Percentiles rank a stretch among this genome's conserved stretches.
Conservation (phyloP, 2,113 vertebrate genomes). For the Amblyornis subalaris region DNA sequence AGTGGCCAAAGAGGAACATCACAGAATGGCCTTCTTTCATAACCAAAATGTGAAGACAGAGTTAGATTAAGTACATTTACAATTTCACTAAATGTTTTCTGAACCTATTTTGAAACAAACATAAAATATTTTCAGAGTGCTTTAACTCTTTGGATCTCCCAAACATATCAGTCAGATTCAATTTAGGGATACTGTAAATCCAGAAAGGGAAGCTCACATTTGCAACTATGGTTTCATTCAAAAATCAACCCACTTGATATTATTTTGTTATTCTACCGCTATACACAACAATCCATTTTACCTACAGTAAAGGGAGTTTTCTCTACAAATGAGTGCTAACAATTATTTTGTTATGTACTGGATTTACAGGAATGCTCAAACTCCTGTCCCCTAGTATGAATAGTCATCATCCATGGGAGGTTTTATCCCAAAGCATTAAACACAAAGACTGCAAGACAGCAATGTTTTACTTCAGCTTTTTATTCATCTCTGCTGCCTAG, state of each 20-base stretch:
- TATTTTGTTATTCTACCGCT: not conserved
- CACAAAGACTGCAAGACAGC: not conserved
- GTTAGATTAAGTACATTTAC: not conserved
- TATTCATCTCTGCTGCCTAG: not conserved
- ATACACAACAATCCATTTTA: not conserved
- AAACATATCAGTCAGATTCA: not conserved
- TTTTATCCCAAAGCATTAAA: not conserved
- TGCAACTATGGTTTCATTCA: not conserved
- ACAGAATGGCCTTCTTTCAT: not conserved
- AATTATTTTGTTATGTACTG: not conserved
- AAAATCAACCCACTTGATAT: not conserved
- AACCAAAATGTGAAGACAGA: fast-evolving
- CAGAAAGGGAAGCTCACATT: not conserved
- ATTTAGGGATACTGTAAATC: not conserved
- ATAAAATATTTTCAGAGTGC: not conserved
- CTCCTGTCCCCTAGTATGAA: not conserved
- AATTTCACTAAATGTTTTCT: not conserved
- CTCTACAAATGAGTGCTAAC: not conserved
- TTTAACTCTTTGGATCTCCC: not conserved
- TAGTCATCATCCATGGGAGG: not conserved
- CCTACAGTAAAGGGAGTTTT: not conserved
- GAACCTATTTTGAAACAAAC: not conserved
- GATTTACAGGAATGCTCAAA: not conserved
- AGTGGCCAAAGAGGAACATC: not conserved
- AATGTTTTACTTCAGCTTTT: not conserved